A percentile compares a stretch with the other conserved stretches of the same genome.
Evolutionary conservation across 2,888 invertebrate genomes (phyloP).

Genomic region (Hemaris fuciformis): DNA sequence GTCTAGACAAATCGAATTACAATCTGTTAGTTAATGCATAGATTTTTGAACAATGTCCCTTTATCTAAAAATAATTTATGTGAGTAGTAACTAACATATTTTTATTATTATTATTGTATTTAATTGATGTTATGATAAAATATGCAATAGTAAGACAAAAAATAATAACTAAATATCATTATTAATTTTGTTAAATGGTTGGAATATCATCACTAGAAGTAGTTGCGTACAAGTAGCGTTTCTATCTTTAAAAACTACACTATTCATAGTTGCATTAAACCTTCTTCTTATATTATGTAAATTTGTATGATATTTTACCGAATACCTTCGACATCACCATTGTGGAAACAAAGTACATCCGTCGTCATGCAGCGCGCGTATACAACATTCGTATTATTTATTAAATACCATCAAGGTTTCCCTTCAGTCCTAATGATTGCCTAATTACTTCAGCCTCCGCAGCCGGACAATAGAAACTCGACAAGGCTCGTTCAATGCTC

Average conservation of each 20-base stretch:
- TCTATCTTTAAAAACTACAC: too few species aligned
- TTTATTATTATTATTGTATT: too few species aligned
- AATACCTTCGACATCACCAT: background rate
- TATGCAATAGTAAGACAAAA: too few species aligned
- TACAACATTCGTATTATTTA: background rate
- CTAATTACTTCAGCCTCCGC: conserved; percentile 68
- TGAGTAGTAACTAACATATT: too few species aligned
- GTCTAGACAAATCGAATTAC: conserved; percentile 21
- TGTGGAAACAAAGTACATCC: background rate
- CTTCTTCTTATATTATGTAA: too few species aligned
- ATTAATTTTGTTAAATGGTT: too few species aligned
- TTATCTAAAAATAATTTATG: background rate
- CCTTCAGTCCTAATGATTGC: conserved; percentile 55
- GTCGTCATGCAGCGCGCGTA: background rate
- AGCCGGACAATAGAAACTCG: conserved; percentile 56
- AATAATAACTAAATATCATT: too few species aligned
- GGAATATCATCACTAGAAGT: too few species aligned
- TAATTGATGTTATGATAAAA: too few species aligned
- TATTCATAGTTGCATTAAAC: too few species aligned
- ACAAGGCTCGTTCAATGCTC: conserved; percentile 55
- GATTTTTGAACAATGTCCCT: background rate
- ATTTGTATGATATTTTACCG: background rate
- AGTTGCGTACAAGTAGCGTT: too few species aligned
- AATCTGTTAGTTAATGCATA: conserved; percentile 13
- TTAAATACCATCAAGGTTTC: conserved; percentile 49